phyloP scores from a whole-genome alignment of 1,140 invertebrate species.

The Piezodorus guildinii region DNA sequence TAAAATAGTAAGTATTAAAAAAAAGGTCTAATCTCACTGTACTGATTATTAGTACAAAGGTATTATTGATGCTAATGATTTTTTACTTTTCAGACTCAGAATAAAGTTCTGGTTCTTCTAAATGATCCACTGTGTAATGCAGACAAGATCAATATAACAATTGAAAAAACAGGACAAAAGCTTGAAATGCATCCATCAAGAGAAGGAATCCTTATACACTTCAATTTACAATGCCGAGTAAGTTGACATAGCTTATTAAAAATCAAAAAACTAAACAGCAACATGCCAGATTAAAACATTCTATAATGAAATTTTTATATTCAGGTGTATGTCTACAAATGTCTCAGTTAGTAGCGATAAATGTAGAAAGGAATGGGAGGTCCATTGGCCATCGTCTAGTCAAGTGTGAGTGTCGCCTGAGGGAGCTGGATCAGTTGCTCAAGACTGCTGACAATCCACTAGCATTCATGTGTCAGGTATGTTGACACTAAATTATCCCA shows the following conservation, averaged over 20 bases:
- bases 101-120: constrained; percentile 63
- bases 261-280: background rate
- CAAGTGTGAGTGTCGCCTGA: constrained; percentile 70
- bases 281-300: background rate
- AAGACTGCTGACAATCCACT: constrained; percentile 63
- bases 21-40: background rate
- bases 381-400: constrained; percentile 63
- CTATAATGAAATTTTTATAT: no score
- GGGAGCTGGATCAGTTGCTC: constrained; percentile 69
- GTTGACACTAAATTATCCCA: no score
- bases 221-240: constrained; percentile 61
- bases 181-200: constrained; percentile 61
- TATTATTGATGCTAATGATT: background rate
- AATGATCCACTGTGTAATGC: constrained; percentile 60
- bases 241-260: constrained; percentile 15
- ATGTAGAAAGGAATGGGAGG: constrained; percentile 64
- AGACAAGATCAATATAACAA: constrained; percentile 57
- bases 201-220: constrained; percentile 67
- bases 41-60: no score
- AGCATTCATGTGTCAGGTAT: constrained; percentile 75
- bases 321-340: constrained; percentile 61
- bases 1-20: constrained; percentile 45
- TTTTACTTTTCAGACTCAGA: constrained; percentile 51
- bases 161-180: constrained; percentile 66
- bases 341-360: constrained; percentile 65